Evolutionary conservation across 2,113 vertebrate genomes (phyloP).

Genomic region (Donacobius atricapilla): DNA sequence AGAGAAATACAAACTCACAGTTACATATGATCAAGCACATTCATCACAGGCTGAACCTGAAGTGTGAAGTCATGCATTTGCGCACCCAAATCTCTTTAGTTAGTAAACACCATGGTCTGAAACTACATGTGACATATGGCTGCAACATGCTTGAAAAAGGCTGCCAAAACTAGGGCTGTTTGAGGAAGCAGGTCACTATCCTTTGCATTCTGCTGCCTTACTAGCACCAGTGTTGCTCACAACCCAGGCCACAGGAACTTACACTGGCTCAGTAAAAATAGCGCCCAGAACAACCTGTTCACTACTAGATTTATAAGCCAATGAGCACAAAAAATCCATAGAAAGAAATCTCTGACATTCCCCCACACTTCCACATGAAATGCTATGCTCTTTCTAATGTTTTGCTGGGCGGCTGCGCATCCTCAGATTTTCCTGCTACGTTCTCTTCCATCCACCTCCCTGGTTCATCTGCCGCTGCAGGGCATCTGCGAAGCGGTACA

Average conservation of each 20-base stretch:
- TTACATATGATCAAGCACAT: accelerated
- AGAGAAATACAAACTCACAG: neutral
- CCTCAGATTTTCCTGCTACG: neutral
- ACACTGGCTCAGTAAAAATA: neutral
- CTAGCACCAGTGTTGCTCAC: accelerated
- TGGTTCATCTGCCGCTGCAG: constrained; percentile 24
- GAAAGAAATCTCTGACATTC: neutral
- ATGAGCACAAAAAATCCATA: neutral
- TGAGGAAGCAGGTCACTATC: neutral
- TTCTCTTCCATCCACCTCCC: neutral
- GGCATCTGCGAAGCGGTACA: neutral
- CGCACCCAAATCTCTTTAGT: neutral
- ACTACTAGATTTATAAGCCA: neutral
- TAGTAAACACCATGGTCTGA: neutral
- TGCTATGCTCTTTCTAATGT: neutral
- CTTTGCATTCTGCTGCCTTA: neutral
- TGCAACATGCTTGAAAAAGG: neutral
- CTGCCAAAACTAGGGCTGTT: neutral
- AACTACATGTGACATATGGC: neutral
- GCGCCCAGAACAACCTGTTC: neutral
- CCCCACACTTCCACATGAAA: neutral
- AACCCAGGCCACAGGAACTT: neutral
- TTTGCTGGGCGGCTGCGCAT: neutral
- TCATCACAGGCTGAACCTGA: neutral
- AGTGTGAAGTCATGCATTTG: neutral